Evolutionary conservation across 2,113 vertebrate genomes (phyloP).

Genomic region (Bufo gargarizans): DNA sequence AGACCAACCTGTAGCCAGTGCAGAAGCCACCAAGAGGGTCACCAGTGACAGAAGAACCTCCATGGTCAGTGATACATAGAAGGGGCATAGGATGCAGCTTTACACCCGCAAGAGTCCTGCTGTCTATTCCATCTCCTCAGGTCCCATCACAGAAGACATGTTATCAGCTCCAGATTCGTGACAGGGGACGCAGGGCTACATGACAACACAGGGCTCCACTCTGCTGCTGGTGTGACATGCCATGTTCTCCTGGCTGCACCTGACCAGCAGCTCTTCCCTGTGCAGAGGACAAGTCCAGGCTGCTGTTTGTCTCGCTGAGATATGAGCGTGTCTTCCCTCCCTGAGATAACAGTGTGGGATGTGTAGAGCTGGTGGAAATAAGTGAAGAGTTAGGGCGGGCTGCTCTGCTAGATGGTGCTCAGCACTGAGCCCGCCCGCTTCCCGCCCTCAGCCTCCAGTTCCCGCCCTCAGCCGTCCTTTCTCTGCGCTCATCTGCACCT

Average conservation of each 20-base stretch:
- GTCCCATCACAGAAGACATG: neutral
- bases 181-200: neutral
- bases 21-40: conserved; percentile 60
- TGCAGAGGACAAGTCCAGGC: neutral
- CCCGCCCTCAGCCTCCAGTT: conserved; percentile 4
- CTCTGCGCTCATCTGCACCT: neutral
- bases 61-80: conserved; percentile 63
- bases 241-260: neutral
- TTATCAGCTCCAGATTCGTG: neutral
- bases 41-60: conserved; percentile 61
- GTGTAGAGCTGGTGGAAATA: neutral
- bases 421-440: neutral
- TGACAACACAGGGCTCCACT: conserved; percentile 33
- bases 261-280: neutral
- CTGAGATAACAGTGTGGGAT: conserved; percentile 24
- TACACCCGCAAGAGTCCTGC: no score
- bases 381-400: conserved; percentile 14
- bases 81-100: neutral
- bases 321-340: conserved; percentile 32
- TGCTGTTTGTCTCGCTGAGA: neutral
- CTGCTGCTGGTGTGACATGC: conserved; percentile 24
- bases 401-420: neutral
- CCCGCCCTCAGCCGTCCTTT: conserved; percentile 5
- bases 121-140: neutral
- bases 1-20: conserved; percentile 73